These are phyloP conservation scores for Delphinapterus leucas DNA, from an alignment of 2,113 vertebrate species.

Conservation along the genomic window DNA sequence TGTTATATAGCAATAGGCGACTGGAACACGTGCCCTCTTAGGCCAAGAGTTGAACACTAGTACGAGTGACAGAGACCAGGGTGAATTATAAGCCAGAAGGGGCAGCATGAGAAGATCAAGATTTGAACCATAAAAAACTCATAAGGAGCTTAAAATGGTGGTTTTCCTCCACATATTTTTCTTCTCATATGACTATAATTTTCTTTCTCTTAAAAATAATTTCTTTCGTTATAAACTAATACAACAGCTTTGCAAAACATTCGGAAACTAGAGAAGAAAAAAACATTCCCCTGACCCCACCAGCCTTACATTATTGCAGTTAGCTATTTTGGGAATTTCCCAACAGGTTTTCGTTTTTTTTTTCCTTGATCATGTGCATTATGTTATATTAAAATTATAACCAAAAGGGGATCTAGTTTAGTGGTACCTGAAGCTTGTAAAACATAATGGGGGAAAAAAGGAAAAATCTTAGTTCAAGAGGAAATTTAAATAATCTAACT, in stretches of 20 bases:
- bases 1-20: neutral
- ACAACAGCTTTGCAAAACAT: neutral
- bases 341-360: neutral
- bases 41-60: neutral
- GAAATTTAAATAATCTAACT: conserved; percentile 19
- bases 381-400: neutral
- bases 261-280: neutral
- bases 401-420: neutral
- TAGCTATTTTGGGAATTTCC: neutral
- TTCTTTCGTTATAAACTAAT: neutral
- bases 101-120: neutral
- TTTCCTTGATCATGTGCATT: neutral
- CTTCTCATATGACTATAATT: neutral
- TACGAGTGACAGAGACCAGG: neutral
- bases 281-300: neutral
- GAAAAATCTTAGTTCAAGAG: neutral
- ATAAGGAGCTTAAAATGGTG: neutral
- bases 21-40: neutral
- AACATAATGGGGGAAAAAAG: neutral
- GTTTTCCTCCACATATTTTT: neutral
- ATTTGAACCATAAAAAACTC: neutral
- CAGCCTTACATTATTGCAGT: neutral
- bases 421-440: neutral
- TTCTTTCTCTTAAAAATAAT: neutral
- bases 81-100: neutral